These are phyloP conservation scores for Sigmodon hispidus DNA, from an alignment of 2,113 vertebrate genomes.

Conservation along the genomic window DNA sequence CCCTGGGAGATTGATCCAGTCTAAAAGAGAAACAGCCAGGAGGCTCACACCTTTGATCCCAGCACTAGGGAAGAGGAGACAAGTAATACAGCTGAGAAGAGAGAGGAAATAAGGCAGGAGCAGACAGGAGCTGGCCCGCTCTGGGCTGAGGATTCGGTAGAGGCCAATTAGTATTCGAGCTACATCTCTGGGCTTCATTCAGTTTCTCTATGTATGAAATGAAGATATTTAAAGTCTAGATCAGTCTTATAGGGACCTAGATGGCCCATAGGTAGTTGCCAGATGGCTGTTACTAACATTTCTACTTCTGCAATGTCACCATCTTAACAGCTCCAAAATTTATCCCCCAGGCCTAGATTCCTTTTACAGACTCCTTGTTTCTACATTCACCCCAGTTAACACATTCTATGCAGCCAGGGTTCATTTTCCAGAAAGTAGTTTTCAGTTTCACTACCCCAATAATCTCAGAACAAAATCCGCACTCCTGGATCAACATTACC, in stretches of 20 bases:
- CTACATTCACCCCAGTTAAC: slow-evolving; percentile 23
- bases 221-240: background rate
- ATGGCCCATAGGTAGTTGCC: slow-evolving; percentile 25
- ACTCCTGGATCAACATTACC: background rate
- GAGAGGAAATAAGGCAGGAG: no score
- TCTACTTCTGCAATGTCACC: slow-evolving; percentile 22
- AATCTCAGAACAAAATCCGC: background rate
- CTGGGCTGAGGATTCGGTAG: no score
- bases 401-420: slow-evolving; percentile 13
- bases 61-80: no score
- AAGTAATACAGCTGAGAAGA: no score
- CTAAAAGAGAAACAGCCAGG: no score
- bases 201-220: background rate
- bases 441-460: slow-evolving; percentile 4
- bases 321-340: background rate
- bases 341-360: slow-evolving; percentile 1
- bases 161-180: no score
- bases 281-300: slow-evolving; percentile 17
- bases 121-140: no score
- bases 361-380: slow-evolving; percentile 26
- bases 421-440: slow-evolving; percentile 24
- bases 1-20: no score
- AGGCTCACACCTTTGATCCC: no score
- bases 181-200: background rate
- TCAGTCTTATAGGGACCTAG: background rate